Evolutionary conservation across 2,113 vertebrate genomes (phyloP).

Genomic region (Urocynchramus pylzowi): DNA sequence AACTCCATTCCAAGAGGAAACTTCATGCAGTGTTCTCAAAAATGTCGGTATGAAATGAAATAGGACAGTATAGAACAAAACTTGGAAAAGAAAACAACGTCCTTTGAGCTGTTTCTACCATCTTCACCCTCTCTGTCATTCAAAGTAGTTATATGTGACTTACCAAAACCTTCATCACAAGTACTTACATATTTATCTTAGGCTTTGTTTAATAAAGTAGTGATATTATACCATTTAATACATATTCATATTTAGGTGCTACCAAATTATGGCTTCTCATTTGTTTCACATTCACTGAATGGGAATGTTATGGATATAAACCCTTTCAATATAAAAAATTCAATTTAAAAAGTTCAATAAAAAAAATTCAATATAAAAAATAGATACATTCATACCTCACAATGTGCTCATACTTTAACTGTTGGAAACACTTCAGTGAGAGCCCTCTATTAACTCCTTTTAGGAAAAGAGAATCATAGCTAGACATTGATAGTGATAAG

Average conservation of each 20-base stretch:
- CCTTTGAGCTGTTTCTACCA: neutral
- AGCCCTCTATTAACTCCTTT: neutral
- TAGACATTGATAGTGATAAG: fast-evolving
- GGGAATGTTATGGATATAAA: neutral
- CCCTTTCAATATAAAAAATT: neutral
- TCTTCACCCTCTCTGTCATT: neutral
- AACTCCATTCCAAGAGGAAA: neutral
- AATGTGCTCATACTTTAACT: neutral
- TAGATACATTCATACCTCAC: neutral
- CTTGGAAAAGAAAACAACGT: neutral
- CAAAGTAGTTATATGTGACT: neutral
- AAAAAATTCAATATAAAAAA: neutral
- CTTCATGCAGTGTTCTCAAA: neutral
- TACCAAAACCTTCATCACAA: neutral
- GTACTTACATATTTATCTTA: neutral
- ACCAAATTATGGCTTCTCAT: neutral
- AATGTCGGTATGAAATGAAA: neutral
- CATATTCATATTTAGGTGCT: neutral
- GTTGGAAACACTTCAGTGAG: neutral
- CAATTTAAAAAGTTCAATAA: too few relatives aligned
- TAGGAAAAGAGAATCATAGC: neutral
- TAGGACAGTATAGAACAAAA: neutral
- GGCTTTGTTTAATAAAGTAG: neutral
- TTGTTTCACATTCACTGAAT: neutral
- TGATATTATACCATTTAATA: neutral